Base-by-base conservation (phyloP, 2,797 vertebrate genomes). In the Decapterus maruadsi region DNA sequence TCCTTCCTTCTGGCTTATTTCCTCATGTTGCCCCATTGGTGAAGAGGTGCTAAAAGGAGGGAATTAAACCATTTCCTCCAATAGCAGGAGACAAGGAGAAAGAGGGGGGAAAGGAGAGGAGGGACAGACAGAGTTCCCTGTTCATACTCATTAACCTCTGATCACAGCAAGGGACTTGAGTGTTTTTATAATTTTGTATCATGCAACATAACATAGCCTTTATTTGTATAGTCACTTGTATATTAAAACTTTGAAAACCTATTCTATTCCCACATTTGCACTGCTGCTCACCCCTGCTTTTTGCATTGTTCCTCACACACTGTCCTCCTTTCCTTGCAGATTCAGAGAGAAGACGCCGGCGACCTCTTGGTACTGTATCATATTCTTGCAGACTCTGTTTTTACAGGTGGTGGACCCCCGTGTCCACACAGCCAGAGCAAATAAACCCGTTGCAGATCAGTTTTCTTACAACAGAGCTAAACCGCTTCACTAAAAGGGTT, bases 361-460 rank as follows among this genome's bases (percentile, higher is more conserved):
- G 56, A 46, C 53, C 62, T 77, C 38, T 19, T 72, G 34, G 78
- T 57, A 20, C 48, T 67, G 82, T 57, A 69, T 83, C 68, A 51
- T 72, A 67, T 87, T 85, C 73, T 82, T 61, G 48, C 31, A 6
- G 31, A 57, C 65, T 45, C 8, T 92, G 85, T 91, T 91, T 87
- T 66, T 61, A 51, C 90, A 92, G 87, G 76, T 91, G 91, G 29
- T 81, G 72, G 75, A 78, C 79, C 77, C 89, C 80, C 65, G 43
- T 67, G 58, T 63, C 48, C 56, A 14, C 63, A 63, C 55, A 63
- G 59, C 2, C 26, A 59, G 34, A 74, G 38, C 66, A 78, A 87
- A 82, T 56, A 78, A 78, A 81, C 4, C 36, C 22, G 19, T 11
- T 46, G 65, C 36, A 77, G 14, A 72, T 60, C 31, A 36, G 8